phyloP scores from a whole-genome alignment of 2,113 vertebrate species.

The Merops nubicus region DNA sequence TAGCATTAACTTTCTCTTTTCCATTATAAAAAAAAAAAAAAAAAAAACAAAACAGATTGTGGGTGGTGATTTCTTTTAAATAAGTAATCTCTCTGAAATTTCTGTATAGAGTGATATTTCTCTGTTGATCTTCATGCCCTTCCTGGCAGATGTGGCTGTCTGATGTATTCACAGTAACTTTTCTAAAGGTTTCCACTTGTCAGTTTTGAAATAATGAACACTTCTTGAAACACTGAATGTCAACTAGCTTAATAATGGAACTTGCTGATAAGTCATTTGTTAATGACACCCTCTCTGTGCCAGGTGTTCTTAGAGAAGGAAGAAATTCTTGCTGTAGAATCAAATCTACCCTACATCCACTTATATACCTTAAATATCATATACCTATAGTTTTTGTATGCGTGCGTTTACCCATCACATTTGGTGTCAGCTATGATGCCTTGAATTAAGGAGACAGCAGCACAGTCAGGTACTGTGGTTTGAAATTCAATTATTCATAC shows the following conservation, averaged over 20 bases:
- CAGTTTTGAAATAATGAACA: slow-evolving; percentile 14
- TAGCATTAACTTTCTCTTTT: background rate
- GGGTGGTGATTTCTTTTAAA: background rate
- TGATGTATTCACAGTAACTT: background rate
- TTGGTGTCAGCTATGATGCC: background rate
- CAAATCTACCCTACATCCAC: background rate
- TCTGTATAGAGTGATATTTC: background rate
- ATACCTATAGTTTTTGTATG: background rate
- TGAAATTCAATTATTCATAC: background rate
- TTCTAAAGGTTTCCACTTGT: background rate
- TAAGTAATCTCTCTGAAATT: background rate
- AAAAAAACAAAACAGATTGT: background rate
- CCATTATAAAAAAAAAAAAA: background rate
- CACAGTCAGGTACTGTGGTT: background rate
- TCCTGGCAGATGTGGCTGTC: background rate
- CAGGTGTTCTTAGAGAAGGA: background rate
- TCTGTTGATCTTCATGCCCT: background rate
- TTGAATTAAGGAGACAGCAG: background rate
- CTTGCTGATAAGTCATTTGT: background rate
- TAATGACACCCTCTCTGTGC: background rate
- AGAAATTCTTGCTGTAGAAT: background rate
- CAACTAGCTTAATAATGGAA: background rate
- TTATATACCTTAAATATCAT: background rate
- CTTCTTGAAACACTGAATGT: background rate
- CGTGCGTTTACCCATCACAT: accelerated